These are phyloP conservation scores for Syritta pipiens DNA, from an alignment of 2,888 invertebrate species.

Conservation along the genomic window DNA sequence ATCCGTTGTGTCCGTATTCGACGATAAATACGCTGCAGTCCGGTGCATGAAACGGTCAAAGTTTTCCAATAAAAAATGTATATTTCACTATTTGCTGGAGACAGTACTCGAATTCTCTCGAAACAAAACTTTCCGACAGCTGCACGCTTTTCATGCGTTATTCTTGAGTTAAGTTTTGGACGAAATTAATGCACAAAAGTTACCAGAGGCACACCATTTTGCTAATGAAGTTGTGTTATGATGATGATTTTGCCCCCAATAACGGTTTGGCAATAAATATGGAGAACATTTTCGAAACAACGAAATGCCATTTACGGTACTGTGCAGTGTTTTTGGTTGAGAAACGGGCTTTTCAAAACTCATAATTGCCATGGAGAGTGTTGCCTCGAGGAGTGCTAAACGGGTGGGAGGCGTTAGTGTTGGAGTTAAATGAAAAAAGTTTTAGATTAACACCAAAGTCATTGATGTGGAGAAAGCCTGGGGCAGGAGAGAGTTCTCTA, in stretches of 20 bases:
- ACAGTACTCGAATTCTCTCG: background rate
- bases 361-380: no score
- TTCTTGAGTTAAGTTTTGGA: slow-evolving; percentile 21
- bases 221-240: slow-evolving; percentile 12
- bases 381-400: no score
- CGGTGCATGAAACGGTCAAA: slow-evolving; percentile 29
- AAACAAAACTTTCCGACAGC: slow-evolving; percentile 24
- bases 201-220: slow-evolving; percentile 14
- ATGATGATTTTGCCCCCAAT: no score
- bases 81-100: slow-evolving; percentile 25
- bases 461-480: no score
- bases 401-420: no score
- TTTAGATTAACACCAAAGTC: no score
- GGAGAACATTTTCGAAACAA: background rate
- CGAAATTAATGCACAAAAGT: slow-evolving; percentile 3
- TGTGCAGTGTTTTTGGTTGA: no score
- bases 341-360: no score
- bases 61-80: slow-evolving; percentile 53
- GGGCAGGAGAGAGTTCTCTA: no score
- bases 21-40: slow-evolving; percentile 13
- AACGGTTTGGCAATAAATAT: no score
- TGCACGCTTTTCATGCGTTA: slow-evolving; percentile 20
- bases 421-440: no score
- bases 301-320: background rate
- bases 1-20: background rate